Base-by-base conservation (phyloP, 2,888 invertebrate genomes). In the Masnerella sp. region DNA sequence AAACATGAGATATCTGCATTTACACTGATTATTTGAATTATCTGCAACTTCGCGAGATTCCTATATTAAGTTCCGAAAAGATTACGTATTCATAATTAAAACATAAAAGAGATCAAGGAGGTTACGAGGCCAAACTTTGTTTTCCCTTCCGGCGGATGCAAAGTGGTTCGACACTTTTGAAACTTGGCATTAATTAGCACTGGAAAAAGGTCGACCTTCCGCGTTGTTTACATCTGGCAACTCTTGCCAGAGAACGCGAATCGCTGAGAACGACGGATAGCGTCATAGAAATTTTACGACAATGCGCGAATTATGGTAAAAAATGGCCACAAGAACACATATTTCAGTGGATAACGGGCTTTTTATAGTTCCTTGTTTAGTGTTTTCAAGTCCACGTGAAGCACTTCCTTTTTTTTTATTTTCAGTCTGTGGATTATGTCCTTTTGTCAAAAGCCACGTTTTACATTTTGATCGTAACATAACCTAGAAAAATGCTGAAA, bases 251-350 rank as follows among this genome's bases (percentile, higher is more conserved):
- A 5, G 28, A 15, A 43, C 43, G 43, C 22, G 15, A 58, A 34
- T 42, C 32, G 30, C 43, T 58, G 58, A 43, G 2, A 11, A 18
- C 20, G 56, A 56, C 56, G 32, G 28, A 14, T 18, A 56, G 40
- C 30, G 14, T 40, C 54, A 7, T 40, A 5, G 11, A 4, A 1
- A 28, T 42, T 42, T 56, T 42, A 56, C 30, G 56, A n/a, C 42
- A 20, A 49, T 20, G 49, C n/a, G 30, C n/a, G 42, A 56, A 42
- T 56, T 56, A 56, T 56, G n/a, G 56, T 56, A 56, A 56, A 56
- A 56, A 42, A 54, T 30, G 7, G 3, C 28, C n/a, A n/a, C n/a
- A n/a, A n/a, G n/a, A n/a, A n/a, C n/a, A n/a, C n/a, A n/a, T n/a
- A n/a, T n/a, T n/a, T n/a, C n/a, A n/a, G n/a, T n/a, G n/a, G n/a